Conservation (phyloP, 2,888 invertebrate species). For the Protodeltote pygarga region DNA sequence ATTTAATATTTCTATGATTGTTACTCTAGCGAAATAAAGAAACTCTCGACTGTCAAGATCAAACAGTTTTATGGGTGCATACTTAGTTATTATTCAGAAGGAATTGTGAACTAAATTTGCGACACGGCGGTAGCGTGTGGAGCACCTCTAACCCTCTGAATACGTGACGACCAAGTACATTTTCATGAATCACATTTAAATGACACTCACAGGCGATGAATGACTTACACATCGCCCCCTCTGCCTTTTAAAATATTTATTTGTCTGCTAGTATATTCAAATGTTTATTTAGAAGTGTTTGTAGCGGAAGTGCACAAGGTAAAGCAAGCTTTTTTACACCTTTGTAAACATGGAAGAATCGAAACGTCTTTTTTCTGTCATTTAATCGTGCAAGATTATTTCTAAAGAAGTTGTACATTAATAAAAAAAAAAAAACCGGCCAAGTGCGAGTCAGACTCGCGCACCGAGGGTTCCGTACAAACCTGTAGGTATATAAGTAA, state of each 20-base stretch:
- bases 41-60: too few species aligned
- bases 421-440: too few species aligned
- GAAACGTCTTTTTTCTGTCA: constrained; percentile 6
- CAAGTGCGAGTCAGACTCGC: too few species aligned
- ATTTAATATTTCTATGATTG: too few species aligned
- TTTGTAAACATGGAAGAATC: constrained; percentile 22
- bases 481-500: too few species aligned
- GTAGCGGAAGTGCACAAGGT: constrained; percentile 9
- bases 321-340: constrained; percentile 23
- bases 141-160: constrained; percentile 38
- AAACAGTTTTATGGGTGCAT: too few species aligned
- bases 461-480: too few species aligned
- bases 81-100: too few species aligned
- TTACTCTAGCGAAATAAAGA: too few species aligned
- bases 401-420: too few species aligned
- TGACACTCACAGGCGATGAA: constrained; percentile 65
- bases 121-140: constrained; percentile 31
- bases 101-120: constrained; percentile 1
- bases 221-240: constrained; percentile 58
- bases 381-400: constrained; percentile 2
- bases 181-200: constrained; percentile 68
- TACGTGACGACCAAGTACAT: constrained; percentile 51
- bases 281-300: constrained; percentile 35
- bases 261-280: constrained; percentile 56
- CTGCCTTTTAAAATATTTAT: constrained; percentile 65